Base-by-base conservation (phyloP, 2,888 invertebrate species). In the Gerris lacustris region DNA sequence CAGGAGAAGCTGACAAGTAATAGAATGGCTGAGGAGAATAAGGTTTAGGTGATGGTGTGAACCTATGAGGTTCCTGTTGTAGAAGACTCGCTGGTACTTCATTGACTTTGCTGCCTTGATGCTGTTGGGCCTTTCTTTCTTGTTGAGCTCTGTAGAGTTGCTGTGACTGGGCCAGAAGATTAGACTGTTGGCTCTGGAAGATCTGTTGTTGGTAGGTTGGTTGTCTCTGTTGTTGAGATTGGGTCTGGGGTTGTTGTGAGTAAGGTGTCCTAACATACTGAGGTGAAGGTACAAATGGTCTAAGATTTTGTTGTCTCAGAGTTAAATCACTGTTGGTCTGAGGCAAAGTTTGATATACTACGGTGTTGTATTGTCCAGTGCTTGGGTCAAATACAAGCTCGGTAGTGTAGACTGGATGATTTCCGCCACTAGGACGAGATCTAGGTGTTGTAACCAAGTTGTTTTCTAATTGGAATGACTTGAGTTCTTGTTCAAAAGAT, bases 341-440 rank as follows among this genome's bases (percentile, higher is more conserved):
- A 9, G 91, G 90, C 69, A 91, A 81, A 18, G 86, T 84, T 80
- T 91, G 91, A 82, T 86, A 90, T 64, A 90, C 82, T 76, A 90
- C 88, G 45, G 89, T 90, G 78, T 90, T 88, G 83, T 91, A 91
- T 77, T 88, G 87, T 68, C 91, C 91, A 76, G 88, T 87, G 47
- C 86, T 79, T 31, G 90, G 91, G 80, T 92, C 91, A 79, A 85
- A 91, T 0, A 91, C 85, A 45, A 91, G 82, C 78, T 91, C 90
- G 43, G 90, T 89, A 68, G 89, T 88, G 80, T 91, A 91, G 70
- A 90, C 84, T 72, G 89, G 89, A 75, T 87, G 85, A 69, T 83
- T 83, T 31, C 70, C 67, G 6, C 63, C 45, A 18, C 44, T n/a
- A 6, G 69, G 72, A 44, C 73, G 71, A 77, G 64, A 83, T 80